Evolutionary conservation across 2,888 invertebrate species (phyloP), one percentile per base, ranked within the genome.

Genomic region (Stenolophus ochropezus): DNA sequence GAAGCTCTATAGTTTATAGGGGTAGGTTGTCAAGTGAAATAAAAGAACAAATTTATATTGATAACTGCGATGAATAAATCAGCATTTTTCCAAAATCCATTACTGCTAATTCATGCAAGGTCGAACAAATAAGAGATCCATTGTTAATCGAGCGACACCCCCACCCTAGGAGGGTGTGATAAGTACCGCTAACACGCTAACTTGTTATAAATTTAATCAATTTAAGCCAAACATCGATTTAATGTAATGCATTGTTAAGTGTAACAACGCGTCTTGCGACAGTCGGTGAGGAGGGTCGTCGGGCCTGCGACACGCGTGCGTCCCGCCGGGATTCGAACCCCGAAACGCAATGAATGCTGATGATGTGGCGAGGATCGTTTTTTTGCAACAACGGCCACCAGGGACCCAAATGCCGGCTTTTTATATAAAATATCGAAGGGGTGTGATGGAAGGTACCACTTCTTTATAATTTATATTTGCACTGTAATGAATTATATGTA

Each of bases 151-250:
- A 61, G 61, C 61, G n/a, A n/a, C 61, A 61, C 25, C n/a, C 23
- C 61, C 61, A 8, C 3, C 21, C 56, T 18, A 1, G 27, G 11
- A 61, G 61, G 61, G 61, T 61, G 61, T 61, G 61, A 61, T 61
- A 61, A 61, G 61, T 61, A 61, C 61, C 61, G 61, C 27, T 61
- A 71, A 71, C 71, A 42, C 73, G 27, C 20, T 51, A 79, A 79
- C 79, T 79, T 79, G 79, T 49, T 79, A 79, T 49, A 80, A 80
- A 73, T 80, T 73, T 80, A 80, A 80, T 80, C 73, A 80, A 80
- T 80, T 80, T 80, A 73, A 80, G 71, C 73, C 73, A 80, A 80
- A 80, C 80, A 80, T 73, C 73, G 71, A 80, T 80, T 80, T 73
- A 73, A 80, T 80, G 42, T 80, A 73, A 56, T 58, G 58, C 80